A percentile compares a stretch with the other conserved stretches of the same genome.
These are phyloP conservation scores for Drosophila seguyi DNA, from an alignment of 1,140 invertebrate genomes.

Conservation along the genomic window DNA sequence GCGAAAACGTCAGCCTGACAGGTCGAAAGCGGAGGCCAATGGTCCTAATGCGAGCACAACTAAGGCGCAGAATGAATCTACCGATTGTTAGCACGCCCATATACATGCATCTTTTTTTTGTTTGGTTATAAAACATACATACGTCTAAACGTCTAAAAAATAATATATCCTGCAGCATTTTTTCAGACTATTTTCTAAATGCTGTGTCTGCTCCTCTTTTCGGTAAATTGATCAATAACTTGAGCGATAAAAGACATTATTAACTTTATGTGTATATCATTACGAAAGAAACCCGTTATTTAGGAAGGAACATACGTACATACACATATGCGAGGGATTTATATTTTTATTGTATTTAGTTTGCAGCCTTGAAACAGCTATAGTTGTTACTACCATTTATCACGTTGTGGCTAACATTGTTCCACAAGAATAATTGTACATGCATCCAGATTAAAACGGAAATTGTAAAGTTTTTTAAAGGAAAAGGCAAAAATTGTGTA, in stretches of 20 bases:
- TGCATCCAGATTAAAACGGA: slow-evolving; percentile 2
- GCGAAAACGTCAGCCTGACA: slow-evolving; percentile 14
- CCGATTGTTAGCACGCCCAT: slow-evolving; percentile 40
- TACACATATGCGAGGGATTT: slow-evolving; percentile 6
- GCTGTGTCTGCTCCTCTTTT: slow-evolving; percentile 9
- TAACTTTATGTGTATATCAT: slow-evolving; percentile 7
- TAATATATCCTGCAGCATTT: slow-evolving; percentile 35
- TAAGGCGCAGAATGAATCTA: slow-evolving; percentile 24
- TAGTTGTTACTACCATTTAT: slow-evolving; percentile 9
- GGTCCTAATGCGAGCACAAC: slow-evolving; percentile 20
- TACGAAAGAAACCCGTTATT: not conserved
- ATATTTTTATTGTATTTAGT: slow-evolving; percentile 14
- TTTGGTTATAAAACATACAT: slow-evolving; percentile 9
- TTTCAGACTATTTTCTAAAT: slow-evolving; percentile 2
- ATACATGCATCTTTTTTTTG: slow-evolving; percentile 2
- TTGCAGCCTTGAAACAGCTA: slow-evolving; percentile 14
- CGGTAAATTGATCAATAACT: slow-evolving; percentile 8
- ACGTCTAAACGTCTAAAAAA: slow-evolving; percentile 13
- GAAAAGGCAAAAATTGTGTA: slow-evolving; percentile 10
- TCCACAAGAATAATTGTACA: slow-evolving; percentile 6
- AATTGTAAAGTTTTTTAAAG: slow-evolving; percentile 18
- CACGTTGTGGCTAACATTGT: not conserved
- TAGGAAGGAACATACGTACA: not conserved
- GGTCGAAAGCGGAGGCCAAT: slow-evolving; percentile 20
- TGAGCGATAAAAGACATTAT: slow-evolving; percentile 22